Conservation (phyloP, 2,797 vertebrate genomes). For the Ctenosaura bakeri region DNA sequence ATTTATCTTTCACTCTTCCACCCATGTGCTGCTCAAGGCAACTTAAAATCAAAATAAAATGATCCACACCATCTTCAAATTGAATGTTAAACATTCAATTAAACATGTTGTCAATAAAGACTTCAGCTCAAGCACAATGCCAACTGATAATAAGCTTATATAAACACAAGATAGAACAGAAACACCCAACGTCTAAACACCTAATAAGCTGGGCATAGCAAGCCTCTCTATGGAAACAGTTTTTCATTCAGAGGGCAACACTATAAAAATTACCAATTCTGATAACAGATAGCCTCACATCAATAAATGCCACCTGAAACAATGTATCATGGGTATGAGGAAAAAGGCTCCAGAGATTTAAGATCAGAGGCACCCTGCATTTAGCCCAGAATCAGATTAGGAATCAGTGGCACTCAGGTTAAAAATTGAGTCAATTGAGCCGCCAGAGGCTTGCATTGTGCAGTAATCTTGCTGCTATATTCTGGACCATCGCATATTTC, state of each 20-base stretch:
- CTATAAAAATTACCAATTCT: not conserved
- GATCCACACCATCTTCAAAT: not conserved
- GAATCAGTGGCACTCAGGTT: not conserved
- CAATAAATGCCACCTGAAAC: not conserved
- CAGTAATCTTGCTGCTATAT: not conserved
- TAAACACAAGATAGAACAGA: not conserved
- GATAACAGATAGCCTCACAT: not conserved
- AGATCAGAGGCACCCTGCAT: not conserved
- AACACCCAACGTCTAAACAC: not conserved
- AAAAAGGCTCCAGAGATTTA: not conserved
- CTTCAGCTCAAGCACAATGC: not conserved
- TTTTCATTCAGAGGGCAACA: not conserved
- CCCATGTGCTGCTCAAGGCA: not conserved
- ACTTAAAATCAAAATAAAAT: conserved; percentile 4
- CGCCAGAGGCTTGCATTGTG: not conserved
- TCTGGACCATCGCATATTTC: not conserved
- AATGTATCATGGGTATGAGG: not conserved
- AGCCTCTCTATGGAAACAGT: not conserved
- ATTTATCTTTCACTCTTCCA: conserved; percentile 8
- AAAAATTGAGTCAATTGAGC: not conserved
- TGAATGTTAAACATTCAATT: not conserved
- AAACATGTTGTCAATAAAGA: not conserved
- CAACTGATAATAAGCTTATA: not conserved
- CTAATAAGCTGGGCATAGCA: too few relatives aligned
- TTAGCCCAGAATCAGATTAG: not conserved